phyloP scores from a whole-genome alignment of 2,113 vertebrate species.

The Seriola aureovittata region DNA sequence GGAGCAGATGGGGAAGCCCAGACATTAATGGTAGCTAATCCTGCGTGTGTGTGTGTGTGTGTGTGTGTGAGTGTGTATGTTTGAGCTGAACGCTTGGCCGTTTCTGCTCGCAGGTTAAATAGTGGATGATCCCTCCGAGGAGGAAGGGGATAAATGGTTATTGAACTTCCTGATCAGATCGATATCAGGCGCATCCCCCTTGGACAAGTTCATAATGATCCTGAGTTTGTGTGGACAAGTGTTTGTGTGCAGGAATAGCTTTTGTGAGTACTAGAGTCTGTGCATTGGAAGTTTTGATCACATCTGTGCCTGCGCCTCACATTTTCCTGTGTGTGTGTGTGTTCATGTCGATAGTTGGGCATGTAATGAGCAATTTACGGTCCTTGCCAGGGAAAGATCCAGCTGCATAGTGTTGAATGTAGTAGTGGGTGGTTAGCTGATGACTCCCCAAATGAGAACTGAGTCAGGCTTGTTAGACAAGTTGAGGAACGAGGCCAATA shows the following conservation, averaged over 20 bases:
- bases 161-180: slow-evolving; percentile 48
- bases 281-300: slow-evolving; percentile 33
- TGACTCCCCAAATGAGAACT: slow-evolving; percentile 66
- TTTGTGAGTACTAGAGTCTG: slow-evolving; percentile 7
- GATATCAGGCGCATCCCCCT: slow-evolving; percentile 10
- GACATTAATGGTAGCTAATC: slow-evolving; percentile 23
- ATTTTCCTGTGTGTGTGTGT: background rate
- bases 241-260: slow-evolving; percentile 6
- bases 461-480: slow-evolving; percentile 71
- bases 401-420: slow-evolving; percentile 46
- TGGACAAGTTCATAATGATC: background rate
- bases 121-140: slow-evolving; percentile 19
- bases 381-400: slow-evolving; percentile 55
- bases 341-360: slow-evolving; percentile 44
- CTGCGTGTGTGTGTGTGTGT: slow-evolving; percentile 1
- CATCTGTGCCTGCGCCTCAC: slow-evolving; percentile 18
- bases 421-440: slow-evolving; percentile 56
- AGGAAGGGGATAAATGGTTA: slow-evolving; percentile 30
- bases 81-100: slow-evolving; percentile 8
- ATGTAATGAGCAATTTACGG: slow-evolving; percentile 58
- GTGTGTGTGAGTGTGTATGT: slow-evolving; percentile 2
- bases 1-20: slow-evolving; percentile 18
- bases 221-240: background rate
- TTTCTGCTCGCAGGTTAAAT: slow-evolving; percentile 28
- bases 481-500: slow-evolving; percentile 71